phyloP scores from a whole-genome alignment of 1,140 invertebrate species.

The Hormaphis cornu region DNA sequence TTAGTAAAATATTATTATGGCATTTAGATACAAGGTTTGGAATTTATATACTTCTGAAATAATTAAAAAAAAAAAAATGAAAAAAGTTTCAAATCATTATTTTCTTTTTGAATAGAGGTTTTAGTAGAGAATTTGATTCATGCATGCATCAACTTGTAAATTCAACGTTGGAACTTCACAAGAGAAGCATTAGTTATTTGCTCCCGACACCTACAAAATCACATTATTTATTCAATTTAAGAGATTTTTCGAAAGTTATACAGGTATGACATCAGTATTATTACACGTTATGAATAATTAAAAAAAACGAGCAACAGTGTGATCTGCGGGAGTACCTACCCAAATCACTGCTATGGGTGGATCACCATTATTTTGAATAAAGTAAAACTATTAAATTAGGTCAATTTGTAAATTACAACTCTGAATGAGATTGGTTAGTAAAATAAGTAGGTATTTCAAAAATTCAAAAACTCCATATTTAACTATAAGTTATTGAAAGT shows the following conservation, averaged over 20 bases:
- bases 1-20: slow-evolving; percentile 85
- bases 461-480: too few species aligned
- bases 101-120: slow-evolving; percentile 54
- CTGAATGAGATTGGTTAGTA: too few species aligned
- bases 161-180: slow-evolving; percentile 80
- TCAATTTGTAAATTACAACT: too few species aligned
- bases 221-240: slow-evolving; percentile 89
- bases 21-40: slow-evolving; percentile 75
- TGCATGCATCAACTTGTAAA: slow-evolving; percentile 80
- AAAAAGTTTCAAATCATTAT: background rate
- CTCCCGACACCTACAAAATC: slow-evolving; percentile 84
- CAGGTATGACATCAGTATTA: slow-evolving; percentile 49
- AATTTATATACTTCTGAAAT: background rate
- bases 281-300: too few species aligned
- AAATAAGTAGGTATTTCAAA: too few species aligned
- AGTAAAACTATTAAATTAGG: too few species aligned
- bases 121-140: slow-evolving; percentile 90
- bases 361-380: too few species aligned
- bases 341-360: too few species aligned
- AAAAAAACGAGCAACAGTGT: too few species aligned
- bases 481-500: too few species aligned
- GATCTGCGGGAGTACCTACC: too few species aligned
- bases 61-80: background rate
- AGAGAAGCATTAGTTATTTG: slow-evolving; percentile 67
- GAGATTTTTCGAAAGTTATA: slow-evolving; percentile 89